A percentile compares a stretch with the other conserved stretches of the same genome.
Conservation (phyloP, 2,113 vertebrate species). For the Serilophus lunatus region DNA sequence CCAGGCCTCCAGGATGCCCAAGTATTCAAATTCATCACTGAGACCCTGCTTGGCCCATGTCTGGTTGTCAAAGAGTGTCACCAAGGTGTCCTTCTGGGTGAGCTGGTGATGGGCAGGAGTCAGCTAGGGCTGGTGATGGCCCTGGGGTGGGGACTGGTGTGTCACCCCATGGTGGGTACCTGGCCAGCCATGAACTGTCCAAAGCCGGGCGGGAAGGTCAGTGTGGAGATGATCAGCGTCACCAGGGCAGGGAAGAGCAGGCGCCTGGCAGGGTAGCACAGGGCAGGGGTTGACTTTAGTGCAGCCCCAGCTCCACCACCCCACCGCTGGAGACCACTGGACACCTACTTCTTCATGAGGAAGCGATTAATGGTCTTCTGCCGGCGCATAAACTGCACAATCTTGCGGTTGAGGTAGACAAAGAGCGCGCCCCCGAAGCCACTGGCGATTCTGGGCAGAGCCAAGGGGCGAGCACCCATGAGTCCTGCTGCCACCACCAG, state of each 20-base stretch:
- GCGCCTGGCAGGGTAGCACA: constrained; percentile 69
- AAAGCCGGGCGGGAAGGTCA: constrained; percentile 94
- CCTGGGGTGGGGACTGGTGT: background rate
- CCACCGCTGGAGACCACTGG: fast-evolving
- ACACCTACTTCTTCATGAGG: constrained; percentile 97
- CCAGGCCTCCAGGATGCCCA: constrained; percentile 87
- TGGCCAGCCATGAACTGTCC: constrained; percentile 98
- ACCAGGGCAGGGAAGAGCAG: constrained; percentile 92
- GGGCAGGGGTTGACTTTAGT: background rate
- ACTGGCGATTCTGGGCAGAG: constrained; percentile 85
- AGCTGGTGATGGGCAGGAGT: constrained; percentile 71
- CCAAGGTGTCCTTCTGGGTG: constrained; percentile 94
- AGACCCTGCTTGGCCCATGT: constrained; percentile 92
- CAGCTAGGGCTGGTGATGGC: background rate
- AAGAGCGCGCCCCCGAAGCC: constrained; percentile 93
- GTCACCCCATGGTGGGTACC: constrained; percentile 59
- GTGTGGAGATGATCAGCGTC: constrained; percentile 87
- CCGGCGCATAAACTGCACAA: constrained; percentile 96
- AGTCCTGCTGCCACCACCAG: background rate
- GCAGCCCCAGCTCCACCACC: background rate
- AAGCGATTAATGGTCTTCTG: constrained; percentile 98
- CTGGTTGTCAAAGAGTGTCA: constrained; percentile 92
- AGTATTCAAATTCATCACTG: constrained; percentile 85
- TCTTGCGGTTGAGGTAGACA: constrained; percentile 94
- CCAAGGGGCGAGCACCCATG: background rate